Evolutionary conservation across 2,113 vertebrate species (phyloP).

Genomic region (Takifugu flavidus): DNA sequence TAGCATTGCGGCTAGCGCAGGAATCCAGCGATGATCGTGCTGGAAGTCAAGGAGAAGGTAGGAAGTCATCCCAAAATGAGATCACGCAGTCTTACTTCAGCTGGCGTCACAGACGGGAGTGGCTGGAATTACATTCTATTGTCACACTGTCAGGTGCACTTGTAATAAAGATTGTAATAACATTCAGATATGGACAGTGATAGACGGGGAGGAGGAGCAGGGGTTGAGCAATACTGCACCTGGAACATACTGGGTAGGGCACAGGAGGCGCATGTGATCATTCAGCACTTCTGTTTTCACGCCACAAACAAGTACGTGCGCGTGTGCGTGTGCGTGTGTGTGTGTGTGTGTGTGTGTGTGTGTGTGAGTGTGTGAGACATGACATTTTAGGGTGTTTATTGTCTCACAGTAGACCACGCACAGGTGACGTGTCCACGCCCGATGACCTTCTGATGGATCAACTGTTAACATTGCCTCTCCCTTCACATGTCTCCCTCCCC

Average conservation of each 20-base stretch:
- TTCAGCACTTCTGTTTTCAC: constrained; percentile 13
- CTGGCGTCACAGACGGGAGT: too few relatives aligned
- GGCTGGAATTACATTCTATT: background rate
- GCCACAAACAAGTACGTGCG: background rate
- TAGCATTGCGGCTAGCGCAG: background rate
- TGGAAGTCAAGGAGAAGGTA: constrained; percentile 19
- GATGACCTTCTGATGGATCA: constrained; percentile 70
- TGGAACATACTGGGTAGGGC: constrained; percentile 25
- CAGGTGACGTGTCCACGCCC: constrained; percentile 43
- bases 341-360: constrained; percentile 22
- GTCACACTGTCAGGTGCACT: constrained; percentile 10
- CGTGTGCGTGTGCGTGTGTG: constrained; percentile 31
- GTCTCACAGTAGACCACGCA: constrained; percentile 40
- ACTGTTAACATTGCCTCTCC: constrained; percentile 35
- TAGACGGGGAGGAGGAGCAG: constrained; percentile 5
- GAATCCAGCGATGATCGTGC: background rate
- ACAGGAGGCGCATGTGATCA: constrained; percentile 11
- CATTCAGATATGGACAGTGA: constrained; percentile 44
- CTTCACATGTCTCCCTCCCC: constrained; percentile 15
- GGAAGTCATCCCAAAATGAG: too few relatives aligned
- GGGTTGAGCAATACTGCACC: constrained; percentile 45
- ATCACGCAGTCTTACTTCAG: too few relatives aligned
- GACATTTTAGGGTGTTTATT: constrained; percentile 71
- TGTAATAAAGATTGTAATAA: constrained; percentile 26
- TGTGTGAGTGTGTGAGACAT: constrained; percentile 50